Evolutionary conservation across 2,797 vertebrate genomes (phyloP).

Genomic region (Phrynocephalus guinanensis): DNA sequence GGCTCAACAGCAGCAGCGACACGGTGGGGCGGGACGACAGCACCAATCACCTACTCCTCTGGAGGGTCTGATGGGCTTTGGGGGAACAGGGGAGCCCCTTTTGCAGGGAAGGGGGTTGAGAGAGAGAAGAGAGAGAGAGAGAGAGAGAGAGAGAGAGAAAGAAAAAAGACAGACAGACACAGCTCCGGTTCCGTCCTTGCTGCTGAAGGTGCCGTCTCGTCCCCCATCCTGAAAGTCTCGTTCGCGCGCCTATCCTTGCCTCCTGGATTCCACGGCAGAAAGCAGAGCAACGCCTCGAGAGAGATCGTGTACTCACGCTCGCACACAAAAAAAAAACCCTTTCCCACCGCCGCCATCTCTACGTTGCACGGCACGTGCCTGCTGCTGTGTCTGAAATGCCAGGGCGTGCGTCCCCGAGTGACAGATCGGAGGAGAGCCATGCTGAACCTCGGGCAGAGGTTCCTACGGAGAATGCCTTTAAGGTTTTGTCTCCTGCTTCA

Average conservation of each 20-base stretch:
- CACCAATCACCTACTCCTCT: constrained; percentile 96
- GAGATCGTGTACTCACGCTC: background rate
- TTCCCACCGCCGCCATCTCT: background rate
- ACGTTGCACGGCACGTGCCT: background rate
- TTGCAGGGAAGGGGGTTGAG: background rate
- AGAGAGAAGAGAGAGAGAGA: background rate
- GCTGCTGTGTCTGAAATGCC: background rate
- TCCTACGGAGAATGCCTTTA: background rate
- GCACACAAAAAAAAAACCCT: too few relatives aligned
- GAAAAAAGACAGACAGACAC: constrained; percentile 10
- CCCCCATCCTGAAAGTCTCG: constrained; percentile 57
- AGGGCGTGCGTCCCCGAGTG: background rate
- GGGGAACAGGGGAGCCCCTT: background rate
- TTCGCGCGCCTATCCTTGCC: background rate
- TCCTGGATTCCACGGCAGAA: background rate
- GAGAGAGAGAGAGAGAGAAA: too few relatives aligned
- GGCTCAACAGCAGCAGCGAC: constrained; percentile 94
- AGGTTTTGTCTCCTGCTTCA: background rate
- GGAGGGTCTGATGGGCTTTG: constrained; percentile 85
- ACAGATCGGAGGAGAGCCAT: background rate
- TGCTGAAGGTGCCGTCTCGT: constrained; percentile 34
- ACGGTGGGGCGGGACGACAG: constrained; percentile 96
- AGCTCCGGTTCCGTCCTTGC: constrained; percentile 21
- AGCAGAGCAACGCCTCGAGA: background rate
- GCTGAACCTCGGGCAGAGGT: background rate